Percentiles rank a stretch among this genome's conserved stretches.
phyloP scores from a whole-genome alignment of 2,888 invertebrate species.

The Limnephilus lunatus region DNA sequence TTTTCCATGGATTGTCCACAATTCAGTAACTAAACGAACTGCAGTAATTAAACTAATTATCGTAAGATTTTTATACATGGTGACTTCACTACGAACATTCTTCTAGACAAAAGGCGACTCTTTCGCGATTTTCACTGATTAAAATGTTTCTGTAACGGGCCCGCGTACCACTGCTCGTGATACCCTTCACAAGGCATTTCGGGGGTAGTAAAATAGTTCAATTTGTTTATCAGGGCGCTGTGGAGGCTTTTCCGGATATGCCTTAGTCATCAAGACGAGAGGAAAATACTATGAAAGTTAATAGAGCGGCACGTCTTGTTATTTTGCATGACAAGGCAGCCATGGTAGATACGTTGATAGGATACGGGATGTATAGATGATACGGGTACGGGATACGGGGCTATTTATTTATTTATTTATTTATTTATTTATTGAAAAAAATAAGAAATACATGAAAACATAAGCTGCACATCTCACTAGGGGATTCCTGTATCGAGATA shows the following conservation, averaged over 20 bases:
- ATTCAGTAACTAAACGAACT: no score
- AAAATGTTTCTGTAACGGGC: neutral
- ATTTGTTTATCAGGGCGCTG: constrained; percentile 47
- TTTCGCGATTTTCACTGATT: neutral
- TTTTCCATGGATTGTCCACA: neutral
- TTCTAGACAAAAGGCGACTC: neutral
- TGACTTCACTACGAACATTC: neutral
- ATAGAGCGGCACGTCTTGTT: constrained; percentile 54
- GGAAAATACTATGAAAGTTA: constrained; percentile 59
- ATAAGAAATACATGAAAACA: no score
- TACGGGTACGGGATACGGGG: neutral
- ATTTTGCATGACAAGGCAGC: constrained; percentile 55
- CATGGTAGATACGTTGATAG: constrained; percentile 17
- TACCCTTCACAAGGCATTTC: neutral
- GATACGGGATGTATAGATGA: neutral
- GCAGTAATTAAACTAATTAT: no score
- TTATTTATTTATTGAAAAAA: no score
- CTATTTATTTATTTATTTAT: no score
- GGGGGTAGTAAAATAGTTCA: constrained; percentile 39
- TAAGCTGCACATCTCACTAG: no score
- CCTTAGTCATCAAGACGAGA: constrained; percentile 43
- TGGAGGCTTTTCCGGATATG: constrained; percentile 6
- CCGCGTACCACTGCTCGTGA: neutral
- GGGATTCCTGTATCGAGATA: no score
- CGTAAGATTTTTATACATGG: no score